Evolutionary conservation across 2,797 vertebrate species (phyloP), one percentile per base, ranked within the genome.

Genomic region (Xerus rutilus): DNA sequence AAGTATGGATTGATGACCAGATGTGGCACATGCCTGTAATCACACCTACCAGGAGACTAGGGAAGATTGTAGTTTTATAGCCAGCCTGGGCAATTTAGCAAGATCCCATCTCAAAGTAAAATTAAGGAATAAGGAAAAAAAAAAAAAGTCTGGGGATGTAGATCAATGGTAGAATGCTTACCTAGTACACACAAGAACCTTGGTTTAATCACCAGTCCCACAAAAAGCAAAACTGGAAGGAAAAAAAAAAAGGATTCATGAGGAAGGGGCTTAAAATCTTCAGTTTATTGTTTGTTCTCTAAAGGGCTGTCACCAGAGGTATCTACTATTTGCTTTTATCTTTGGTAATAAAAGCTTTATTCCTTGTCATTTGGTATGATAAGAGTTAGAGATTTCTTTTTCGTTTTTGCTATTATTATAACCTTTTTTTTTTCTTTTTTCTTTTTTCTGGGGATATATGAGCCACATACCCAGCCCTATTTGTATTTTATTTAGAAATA

Each of bases 301-400:
- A 84, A 21, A 52, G 73, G 64, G 59, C 57, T 94, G 76, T 52
- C 52, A 76, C 20, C 62, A 30, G 54, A 86, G 76, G 35, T 90
- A 83, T n/a, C 59, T 57, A 45, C 52, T 39, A 92, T 82, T 25
- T 70, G 72, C 70, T 93, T 97, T 84, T 23, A 47, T 54, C 32
- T 84, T 91, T 64, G 54, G 12, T 79, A 52, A 65, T 90, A 94
- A 87, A 69, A 78, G 39, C 45, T 76, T 70, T 62, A 21, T 84
- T 84, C 43, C 12, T 84, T 96, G 30, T 93, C 15, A 70, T 84
- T 91, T 91, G 47, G 39, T 91, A 72, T 21, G 35, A 89, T 93
- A 93, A 72, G 54, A 93, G 45, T 97, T 93, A 93, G 62, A 39
- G 6, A 69, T 96, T 78, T 94, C 65, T 91, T 65, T 30, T 12